Evolutionary conservation across 2,888 invertebrate species (phyloP).

Genomic region (Pollenia griseotomentosa): DNA sequence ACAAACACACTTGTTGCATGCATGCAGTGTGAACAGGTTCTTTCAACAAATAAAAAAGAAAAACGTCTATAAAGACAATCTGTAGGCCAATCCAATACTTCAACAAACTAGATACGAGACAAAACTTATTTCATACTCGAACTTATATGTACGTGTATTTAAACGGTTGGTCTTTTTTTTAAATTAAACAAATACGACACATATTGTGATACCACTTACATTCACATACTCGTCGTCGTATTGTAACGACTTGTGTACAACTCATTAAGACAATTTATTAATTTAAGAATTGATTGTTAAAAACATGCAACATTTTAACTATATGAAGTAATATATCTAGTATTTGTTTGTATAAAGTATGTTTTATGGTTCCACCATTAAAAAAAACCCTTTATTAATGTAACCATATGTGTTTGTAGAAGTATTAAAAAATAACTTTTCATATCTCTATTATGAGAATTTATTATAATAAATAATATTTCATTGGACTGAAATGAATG

Average conservation of each 20-base stretch:
- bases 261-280: slow-evolving; percentile 74
- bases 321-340: neutral
- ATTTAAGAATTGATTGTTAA: slow-evolving; percentile 72
- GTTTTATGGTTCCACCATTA: slow-evolving; percentile 7
- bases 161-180: slow-evolving; percentile 2
- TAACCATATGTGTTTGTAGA: slow-evolving; percentile 21
- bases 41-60: neutral
- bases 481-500: slow-evolving; percentile 47
- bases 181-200: slow-evolving; percentile 7
- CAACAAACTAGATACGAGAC: neutral
- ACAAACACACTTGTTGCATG: slow-evolving; percentile 37
- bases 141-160: slow-evolving; percentile 11
- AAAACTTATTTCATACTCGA: slow-evolving; percentile 4
- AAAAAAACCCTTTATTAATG: neutral
- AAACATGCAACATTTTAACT: slow-evolving; percentile 71
- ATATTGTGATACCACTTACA: slow-evolving; percentile 40
- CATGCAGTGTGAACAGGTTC: slow-evolving; percentile 62
- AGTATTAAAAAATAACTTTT: slow-evolving; percentile 38
- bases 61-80: slow-evolving; percentile 12
- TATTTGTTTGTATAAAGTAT: neutral
- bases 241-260: slow-evolving; percentile 61
- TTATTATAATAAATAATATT: slow-evolving; percentile 72
- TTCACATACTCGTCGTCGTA: slow-evolving; percentile 31
- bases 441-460: slow-evolving; percentile 68
- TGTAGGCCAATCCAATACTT: slow-evolving; percentile 28